Evolutionary conservation across 2,797 vertebrate species (phyloP), one percentile per base, ranked within the genome.

Genomic region (Helicolenus hilgendorfi): DNA sequence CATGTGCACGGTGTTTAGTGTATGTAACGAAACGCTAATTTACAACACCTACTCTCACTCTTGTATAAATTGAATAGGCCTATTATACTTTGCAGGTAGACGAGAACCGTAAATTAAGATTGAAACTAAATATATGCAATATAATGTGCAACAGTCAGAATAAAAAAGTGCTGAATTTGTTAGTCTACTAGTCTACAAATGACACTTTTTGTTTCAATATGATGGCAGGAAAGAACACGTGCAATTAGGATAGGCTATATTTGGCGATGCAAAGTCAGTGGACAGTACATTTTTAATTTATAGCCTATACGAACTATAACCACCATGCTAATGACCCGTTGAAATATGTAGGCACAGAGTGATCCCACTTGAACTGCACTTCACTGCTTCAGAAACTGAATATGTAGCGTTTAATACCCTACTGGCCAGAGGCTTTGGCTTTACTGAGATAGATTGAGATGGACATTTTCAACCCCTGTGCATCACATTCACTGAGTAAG

Each of bases 21-120:
- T 15, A 6, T 41, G 38, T 41, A 41, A 41, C 0, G 0, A 15
- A 41, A 41, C 0, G 13, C 38, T 6, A 15, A 41, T 41, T 41
- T 41, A 41, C 38, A 41, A 41, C 38, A 41, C 38, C 38, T 67
- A 67, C 13, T 15, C 22, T 67, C 64, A 41, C 64, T 67, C 7
- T 14, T 67, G 14, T 41, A 20, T 53, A 20, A 53, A n/a, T 53
- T 20, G 18, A 0, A n/a, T 1, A 49, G 45, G 38, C 38, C 38
- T 41, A 41, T 0, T 6, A 41, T 41, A 41, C 15, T 45, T 45
- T 45, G 41, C 38, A 41, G 0, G 38, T 41, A 41, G 1, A 7
- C 26, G 0, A 64, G 20, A 64, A 24, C 1, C 13, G 55, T 27
- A 56, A 53, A 56, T 24, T 2, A 11, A 15, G 2, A 68, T 56